Evolutionary conservation across 2,113 vertebrate genomes (phyloP), one percentile per base, ranked within the genome.

Genomic region (Ailurus styani): DNA sequence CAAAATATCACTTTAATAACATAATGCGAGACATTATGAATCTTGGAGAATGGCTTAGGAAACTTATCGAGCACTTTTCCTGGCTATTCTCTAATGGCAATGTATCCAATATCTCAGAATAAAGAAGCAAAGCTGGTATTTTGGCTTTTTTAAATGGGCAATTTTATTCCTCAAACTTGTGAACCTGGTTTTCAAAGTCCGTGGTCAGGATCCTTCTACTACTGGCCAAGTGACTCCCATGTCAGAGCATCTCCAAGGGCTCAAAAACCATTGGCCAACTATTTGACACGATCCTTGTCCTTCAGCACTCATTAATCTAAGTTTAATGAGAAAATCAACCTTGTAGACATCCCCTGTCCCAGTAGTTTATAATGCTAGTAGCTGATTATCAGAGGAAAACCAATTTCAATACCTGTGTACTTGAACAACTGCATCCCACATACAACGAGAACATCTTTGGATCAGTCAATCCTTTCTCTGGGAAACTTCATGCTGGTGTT

Each of bases 1-100:
- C 17, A 87, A 93, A 96, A 60, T 42, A n/a, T 84, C 73, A 92
- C 54, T 95, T 57, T 62, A 55, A 78, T 91, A 86, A 92, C 31
- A 95, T 62, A 90, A 83, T 10, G 25, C 73, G 14, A 85, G 70
- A 45, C 47, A 54, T 27, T 13, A 5, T 14, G 50, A 78, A 47
- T 91, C 73, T 95, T 85, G 57, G 20, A 82, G 50, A 87, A 64
- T 34, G 10, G 55, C 60, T 85, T 93, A n/a, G 29, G 54, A 93
- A 96, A 87, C 62, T 93, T 82, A 66, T 57, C 27, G 47, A 57
- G 37, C 18, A 21, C 25, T 84, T 95, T 77, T 93, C 54, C 54
- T 66, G 89, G 34, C 29, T 31, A 17, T 66, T 81, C 52, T 85
- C 45, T 77, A 73, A 95, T 11, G 23, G 55, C 47, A 54, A 78